Conservation (phyloP, 2,888 invertebrate genomes). For the Drosophila kanekoi region DNA sequence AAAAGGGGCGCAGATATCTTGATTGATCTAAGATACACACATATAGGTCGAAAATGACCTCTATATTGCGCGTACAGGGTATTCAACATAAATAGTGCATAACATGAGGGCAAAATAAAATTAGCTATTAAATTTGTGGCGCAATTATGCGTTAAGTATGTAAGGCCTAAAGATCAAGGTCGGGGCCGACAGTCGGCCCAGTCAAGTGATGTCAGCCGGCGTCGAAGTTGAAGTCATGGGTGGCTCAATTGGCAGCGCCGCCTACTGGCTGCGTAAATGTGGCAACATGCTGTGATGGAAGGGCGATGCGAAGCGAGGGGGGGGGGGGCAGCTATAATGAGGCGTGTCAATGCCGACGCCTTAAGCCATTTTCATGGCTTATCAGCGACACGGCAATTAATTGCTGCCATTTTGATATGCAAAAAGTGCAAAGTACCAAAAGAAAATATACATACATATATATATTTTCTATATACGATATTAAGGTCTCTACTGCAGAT, state of each 20-base stretch:
- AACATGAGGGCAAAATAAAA: constrained; percentile 42
- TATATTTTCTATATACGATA: constrained; percentile 6
- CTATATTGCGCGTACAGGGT: constrained; percentile 17
- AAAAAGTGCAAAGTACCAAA: constrained; percentile 62
- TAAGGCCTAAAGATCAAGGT: constrained; percentile 69
- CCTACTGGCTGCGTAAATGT: constrained; percentile 65
- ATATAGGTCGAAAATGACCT: neutral
- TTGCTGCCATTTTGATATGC: constrained; percentile 79
- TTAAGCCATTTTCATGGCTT: constrained; percentile 70
- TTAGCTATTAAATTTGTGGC: constrained; percentile 74
- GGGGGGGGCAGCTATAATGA: constrained; percentile 68
- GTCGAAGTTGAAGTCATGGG: constrained; percentile 61
- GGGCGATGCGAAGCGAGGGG: constrained; percentile 9
- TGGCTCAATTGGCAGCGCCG: constrained; percentile 55
- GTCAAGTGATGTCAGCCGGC: constrained; percentile 65
- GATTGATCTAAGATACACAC: neutral
- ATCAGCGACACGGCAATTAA: constrained; percentile 76
- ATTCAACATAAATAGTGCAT: constrained; percentile 26
- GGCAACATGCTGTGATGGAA: constrained; percentile 53
- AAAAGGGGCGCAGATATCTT: too few species aligned
- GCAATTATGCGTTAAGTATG: constrained; percentile 71
- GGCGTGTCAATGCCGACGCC: constrained; percentile 81
- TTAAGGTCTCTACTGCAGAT: constrained; percentile 38
- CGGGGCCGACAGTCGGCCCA: constrained; percentile 25
- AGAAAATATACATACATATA: constrained; percentile 17